A percentile compares a stretch with the other conserved stretches of the same genome.
Conservation (phyloP, 2,113 vertebrate species). For the Neopipo cinnamomea region DNA sequence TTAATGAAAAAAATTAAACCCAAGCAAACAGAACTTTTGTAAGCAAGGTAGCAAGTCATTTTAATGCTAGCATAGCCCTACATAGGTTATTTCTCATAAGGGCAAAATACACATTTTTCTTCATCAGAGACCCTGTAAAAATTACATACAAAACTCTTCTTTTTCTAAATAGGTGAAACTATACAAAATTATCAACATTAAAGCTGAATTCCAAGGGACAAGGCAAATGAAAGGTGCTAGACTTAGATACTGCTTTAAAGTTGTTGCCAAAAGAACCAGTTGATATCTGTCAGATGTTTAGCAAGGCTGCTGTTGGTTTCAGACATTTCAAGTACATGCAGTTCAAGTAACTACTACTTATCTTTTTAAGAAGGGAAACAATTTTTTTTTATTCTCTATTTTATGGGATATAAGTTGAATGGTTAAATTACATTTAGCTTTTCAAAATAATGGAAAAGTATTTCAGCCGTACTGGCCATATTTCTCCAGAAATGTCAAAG, state of each 20-base stretch:
- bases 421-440: background rate
- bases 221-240: background rate
- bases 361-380: background rate
- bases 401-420: background rate
- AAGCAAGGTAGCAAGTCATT: background rate
- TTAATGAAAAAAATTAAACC: background rate
- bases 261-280: background rate
- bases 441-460: background rate
- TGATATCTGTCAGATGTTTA: background rate
- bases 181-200: background rate
- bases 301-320: background rate
- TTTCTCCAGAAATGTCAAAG: background rate
- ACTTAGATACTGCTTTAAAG: background rate
- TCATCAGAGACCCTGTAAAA: background rate
- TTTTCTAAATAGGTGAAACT: constrained; percentile 2
- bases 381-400: background rate
- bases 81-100: background rate
- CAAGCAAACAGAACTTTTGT: background rate
- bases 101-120: background rate
- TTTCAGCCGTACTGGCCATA: background rate
- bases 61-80: background rate
- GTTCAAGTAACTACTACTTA: background rate
- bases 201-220: background rate
- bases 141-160: background rate
- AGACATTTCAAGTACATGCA: background rate